Base-by-base conservation (phyloP, 2,113 vertebrate species). In the Kryptolebias marmoratus region DNA sequence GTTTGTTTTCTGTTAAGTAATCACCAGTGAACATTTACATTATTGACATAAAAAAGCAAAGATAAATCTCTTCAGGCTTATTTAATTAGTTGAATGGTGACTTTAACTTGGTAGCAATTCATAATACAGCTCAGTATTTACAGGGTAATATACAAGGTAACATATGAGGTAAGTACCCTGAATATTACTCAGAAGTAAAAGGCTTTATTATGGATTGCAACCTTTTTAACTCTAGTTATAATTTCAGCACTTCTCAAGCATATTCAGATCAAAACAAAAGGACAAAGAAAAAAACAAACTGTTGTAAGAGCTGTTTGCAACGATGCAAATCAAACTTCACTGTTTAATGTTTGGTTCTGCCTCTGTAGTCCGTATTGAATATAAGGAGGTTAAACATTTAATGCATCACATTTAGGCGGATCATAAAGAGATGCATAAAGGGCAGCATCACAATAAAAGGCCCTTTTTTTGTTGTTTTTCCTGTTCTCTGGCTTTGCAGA, bases 351-450 rank as follows among this genome's bases (percentile, higher is more conserved):
- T 5, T 42, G 39, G 47, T 11, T 53, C 50, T 53, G 27, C 9
- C 16, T 64, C 75, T n/a, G 68, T 76, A 61, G 73, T 56, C 69
- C 53, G 70, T 66, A 68, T 73, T 57, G 57, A 72, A 79, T 79
- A 59, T 81, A 80, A 75, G 88, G 90, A 89, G 86, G 90, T 87
- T 88, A 83, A 87, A 77, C 59, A 65, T 68, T 77, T 81, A 87
- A 86, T 81, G 81, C 66, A 77, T 64, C 67, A 80, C 71, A 83
- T 72, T 82, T 74, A 81, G 79, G 81, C 73, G 56, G 67, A 75
- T 56, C 70, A 42, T 65, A 56, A 30, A 76, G 59, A 80, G 77
- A 83, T 80, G 48, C 16, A 39, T 15, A 32, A 57, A 62, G 12
- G 61, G 47, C 11, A 42, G 27, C 65, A 2, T 59, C 39, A 42